Evolutionary conservation across 2,113 vertebrate genomes (phyloP), one percentile per base, ranked within the genome.

Genomic region (Equus przewalskii): DNA sequence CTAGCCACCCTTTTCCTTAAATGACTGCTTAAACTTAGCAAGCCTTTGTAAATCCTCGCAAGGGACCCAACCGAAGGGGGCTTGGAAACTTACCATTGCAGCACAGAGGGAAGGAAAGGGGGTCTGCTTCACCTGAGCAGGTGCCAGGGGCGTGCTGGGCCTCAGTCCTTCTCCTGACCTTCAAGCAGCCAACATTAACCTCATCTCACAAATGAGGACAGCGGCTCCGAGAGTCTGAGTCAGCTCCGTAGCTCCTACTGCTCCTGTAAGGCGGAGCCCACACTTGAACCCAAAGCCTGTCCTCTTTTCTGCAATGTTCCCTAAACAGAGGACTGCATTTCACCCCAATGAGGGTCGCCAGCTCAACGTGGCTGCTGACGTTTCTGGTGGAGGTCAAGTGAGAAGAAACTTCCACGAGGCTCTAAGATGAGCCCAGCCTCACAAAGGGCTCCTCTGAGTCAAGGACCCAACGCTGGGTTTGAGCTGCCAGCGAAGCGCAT

Each of bases 171-270:
- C 54, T 72, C 36, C 8, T 1, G 9, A 36, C 26, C 51, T 46
- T 2, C 21, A 3, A 9, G 16, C 3, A 4, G 58, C 56, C 6
- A 2, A 33, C 58, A 3, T 0, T 36, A 51, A 69, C 49, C 58
- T 73, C 73, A 10, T 0, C 9, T 51, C 41, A 30, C 56, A 56
- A 21, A 65, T 4, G 36, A 65, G 22, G 46, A 67, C 67, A 24
- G 1, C 8, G 5, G 82, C 70, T 33, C 30, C 4, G 6, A 1
- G 49, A 30, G 18, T 54, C 22, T 9, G n/a, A 3, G 3, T 10
- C 11, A 16, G 18, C 51, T 28, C 44, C 60, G 11, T 15, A 10
- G n/a, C 13, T 28, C 1, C 0, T 10, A 9, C 15, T 24, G 54
- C 70, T 5, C 1, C 9, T 2, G 26, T 1, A 15, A 62, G n/a